phyloP scores from a whole-genome alignment of 2,888 invertebrate genomes.

The Ochlodes sylvanus region DNA sequence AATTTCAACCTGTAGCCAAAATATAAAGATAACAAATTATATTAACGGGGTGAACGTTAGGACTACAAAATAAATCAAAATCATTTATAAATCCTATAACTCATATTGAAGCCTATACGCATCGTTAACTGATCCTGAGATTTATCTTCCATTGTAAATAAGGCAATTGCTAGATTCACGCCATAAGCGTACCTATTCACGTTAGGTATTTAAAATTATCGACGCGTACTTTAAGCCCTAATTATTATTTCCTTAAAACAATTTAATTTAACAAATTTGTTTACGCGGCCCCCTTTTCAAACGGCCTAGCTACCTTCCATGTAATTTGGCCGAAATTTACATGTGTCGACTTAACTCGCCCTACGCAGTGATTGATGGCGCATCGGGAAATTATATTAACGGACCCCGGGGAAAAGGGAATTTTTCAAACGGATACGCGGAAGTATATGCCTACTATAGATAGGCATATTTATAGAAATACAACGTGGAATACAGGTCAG shows the following conservation, averaged over 20 bases:
- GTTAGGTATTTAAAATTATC: too few species aligned
- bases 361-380: conserved; percentile 75
- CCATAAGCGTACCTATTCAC: too few species aligned
- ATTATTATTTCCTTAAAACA: conserved; percentile 9
- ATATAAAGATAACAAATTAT: too few species aligned
- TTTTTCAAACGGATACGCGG: conserved; percentile 34
- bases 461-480: background rate
- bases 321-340: conserved; percentile 79
- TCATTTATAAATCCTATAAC: too few species aligned
- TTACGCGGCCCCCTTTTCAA: conserved; percentile 44
- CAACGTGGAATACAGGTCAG: background rate
- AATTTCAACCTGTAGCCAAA: too few species aligned
- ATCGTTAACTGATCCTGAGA: too few species aligned
- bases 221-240: background rate
- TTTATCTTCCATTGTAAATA: too few species aligned
- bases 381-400: conserved; percentile 70
- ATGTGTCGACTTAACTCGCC: conserved; percentile 82
- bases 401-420: conserved; percentile 45
- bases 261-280: conserved; percentile 46
- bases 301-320: conserved; percentile 60
- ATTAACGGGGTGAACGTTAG: too few species aligned
- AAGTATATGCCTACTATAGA: background rate
- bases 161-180: too few species aligned
- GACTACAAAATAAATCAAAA: too few species aligned
- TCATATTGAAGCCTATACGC: too few species aligned